Evolutionary conservation across 2,797 vertebrate genomes (phyloP).

Genomic region (Mareca penelope): DNA sequence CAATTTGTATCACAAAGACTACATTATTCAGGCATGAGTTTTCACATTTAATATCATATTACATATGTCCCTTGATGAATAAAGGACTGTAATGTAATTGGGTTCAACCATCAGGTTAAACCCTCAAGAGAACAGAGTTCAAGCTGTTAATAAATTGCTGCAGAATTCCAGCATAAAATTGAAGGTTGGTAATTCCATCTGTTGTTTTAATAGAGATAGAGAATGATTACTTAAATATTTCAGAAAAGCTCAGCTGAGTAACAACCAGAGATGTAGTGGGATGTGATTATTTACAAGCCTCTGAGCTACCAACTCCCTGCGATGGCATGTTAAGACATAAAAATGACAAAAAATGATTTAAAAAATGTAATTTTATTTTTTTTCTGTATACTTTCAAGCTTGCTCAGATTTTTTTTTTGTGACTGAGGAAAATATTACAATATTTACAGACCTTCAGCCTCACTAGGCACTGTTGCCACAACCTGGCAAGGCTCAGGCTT

Average conservation of each 20-base stretch:
- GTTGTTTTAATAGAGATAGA: constrained; percentile 65
- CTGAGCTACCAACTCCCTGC: neutral
- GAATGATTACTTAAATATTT: constrained; percentile 51
- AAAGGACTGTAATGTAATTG: constrained; percentile 71
- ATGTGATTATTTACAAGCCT: neutral
- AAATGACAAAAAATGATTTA: neutral
- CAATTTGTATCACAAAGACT: constrained; percentile 52
- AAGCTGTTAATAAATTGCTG: constrained; percentile 71
- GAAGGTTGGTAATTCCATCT: constrained; percentile 65
- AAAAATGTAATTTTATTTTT: neutral
- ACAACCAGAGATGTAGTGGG: neutral
- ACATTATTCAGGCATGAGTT: constrained; percentile 51
- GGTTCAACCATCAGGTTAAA: constrained; percentile 64
- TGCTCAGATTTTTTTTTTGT: neutral
- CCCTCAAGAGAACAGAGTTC: constrained; percentile 61
- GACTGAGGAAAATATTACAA: neutral
- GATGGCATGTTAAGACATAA: neutral
- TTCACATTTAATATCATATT: constrained; percentile 69
- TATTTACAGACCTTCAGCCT: neutral
- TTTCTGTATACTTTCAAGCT: neutral
- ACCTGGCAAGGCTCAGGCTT: neutral
- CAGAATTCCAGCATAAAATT: constrained; percentile 54
- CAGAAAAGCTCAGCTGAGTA: constrained; percentile 23
- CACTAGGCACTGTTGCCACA: neutral
- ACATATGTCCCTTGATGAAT: constrained; percentile 67